A percentile compares a stretch with the other conserved stretches of the same genome.
These are phyloP conservation scores for Orthosia cruda DNA, from an alignment of 2,888 invertebrate species.

Conservation along the genomic window DNA sequence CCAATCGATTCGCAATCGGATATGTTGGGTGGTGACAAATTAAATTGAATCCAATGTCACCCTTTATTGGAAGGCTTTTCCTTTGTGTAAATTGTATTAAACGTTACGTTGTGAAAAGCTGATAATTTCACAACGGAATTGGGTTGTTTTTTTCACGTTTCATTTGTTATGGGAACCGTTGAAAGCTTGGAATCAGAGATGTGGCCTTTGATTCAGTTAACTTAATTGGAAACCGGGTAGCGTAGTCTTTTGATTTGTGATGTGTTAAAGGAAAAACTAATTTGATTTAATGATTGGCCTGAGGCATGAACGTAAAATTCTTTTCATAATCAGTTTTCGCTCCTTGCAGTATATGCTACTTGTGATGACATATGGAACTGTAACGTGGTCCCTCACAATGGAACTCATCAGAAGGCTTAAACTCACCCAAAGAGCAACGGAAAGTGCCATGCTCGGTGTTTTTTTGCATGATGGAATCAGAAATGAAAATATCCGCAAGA, in stretches of 20 bases:
- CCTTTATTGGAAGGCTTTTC: slow-evolving; percentile 42
- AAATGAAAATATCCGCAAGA: no score
- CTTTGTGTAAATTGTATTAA: slow-evolving; percentile 57
- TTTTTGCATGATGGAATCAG: no score
- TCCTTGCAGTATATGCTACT: no score
- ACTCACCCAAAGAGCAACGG: no score
- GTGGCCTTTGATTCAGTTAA: slow-evolving; percentile 12
- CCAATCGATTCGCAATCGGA: slow-evolving; percentile 45
- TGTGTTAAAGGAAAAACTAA: slow-evolving; percentile 24
- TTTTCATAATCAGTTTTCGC: background rate
- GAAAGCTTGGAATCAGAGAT: slow-evolving; percentile 19
- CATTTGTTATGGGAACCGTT: slow-evolving; percentile 11
- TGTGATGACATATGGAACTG: no score
- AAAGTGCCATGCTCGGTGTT: no score
- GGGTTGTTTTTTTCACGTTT: slow-evolving; percentile 34
- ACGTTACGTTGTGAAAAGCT: slow-evolving; percentile 40
- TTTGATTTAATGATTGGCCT: slow-evolving; percentile 17
- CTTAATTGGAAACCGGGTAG: slow-evolving; percentile 15
- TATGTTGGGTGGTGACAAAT: slow-evolving; percentile 58
- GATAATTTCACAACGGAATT: slow-evolving; percentile 50
- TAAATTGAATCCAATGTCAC: slow-evolving; percentile 56
- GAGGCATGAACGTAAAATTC: background rate
- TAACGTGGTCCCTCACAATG: no score
- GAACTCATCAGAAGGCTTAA: no score
- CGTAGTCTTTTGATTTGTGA: slow-evolving; percentile 1